Base-by-base conservation (phyloP, 2,888 invertebrate species). In the Chydorus sphaericus region DNA sequence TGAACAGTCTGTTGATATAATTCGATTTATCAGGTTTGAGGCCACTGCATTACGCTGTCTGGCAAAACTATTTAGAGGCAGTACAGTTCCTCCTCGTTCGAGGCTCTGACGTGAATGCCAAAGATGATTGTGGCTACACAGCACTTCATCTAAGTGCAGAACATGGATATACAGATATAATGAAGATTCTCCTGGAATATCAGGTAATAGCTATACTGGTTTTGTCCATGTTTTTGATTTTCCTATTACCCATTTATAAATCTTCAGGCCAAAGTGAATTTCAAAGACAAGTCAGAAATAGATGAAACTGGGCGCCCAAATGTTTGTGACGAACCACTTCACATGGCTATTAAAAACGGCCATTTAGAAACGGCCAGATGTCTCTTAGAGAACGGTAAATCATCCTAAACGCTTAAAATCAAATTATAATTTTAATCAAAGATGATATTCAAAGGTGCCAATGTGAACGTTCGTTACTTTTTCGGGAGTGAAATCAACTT, bases 31-130 rank as follows among this genome's bases (percentile, higher is more conserved):
- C 88, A 68, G 92, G 92, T 2, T 75, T 93, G 49, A 78, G 85
- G 57, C 91, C 92, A 0, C 72, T 93, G 33, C 93, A 93, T 72
- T 93, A 93, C 71, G 92, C 92, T 0, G 86, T 90, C 61, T 91
- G 89, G 82, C 86, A 88, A 67, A 78, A 86, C 29, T 72, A 76
- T 63, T 62, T 67, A 2, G 87, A 87, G 62, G 89, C 89, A 0
- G 84, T 86, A 0, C 78, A 83, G 55, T 73, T 91, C 54, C 73
- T 92, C 51, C 72, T 92, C 39, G 85, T 87, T 0, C 74, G 87
- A 33, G 89, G 88, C 7, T 82, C 86, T 63, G 82, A 88, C 66
- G 80, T 87, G 33, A 82, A 88, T 67, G 85, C 85, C 0, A 77
- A 80, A 1, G 90, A 91, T 65, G 89, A 90, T 66, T 88, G 90